These are phyloP conservation scores for Odontomyia ornata DNA, from an alignment of 2,888 invertebrate genomes.

Conservation along the genomic window DNA sequence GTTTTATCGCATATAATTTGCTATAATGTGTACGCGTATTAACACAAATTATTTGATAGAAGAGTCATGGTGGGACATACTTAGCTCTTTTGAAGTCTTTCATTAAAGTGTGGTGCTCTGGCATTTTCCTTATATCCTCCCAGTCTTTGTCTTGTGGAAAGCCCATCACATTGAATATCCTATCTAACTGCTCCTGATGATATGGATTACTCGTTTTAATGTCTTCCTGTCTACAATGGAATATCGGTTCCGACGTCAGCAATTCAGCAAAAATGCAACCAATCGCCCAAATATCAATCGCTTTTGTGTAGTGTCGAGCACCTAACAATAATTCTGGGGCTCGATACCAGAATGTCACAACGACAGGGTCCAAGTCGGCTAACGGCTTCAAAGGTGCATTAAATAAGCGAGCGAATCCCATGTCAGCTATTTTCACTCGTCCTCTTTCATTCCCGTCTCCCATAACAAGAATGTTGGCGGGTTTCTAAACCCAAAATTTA, in stretches of 20 bases:
- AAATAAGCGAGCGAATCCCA: slow-evolving; percentile 98
- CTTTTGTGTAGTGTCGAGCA: slow-evolving; percentile 97
- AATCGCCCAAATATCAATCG: slow-evolving; percentile 99
- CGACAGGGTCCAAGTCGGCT: slow-evolving; percentile 98
- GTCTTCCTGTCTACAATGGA: slow-evolving; percentile 99
- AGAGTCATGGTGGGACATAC: slow-evolving; percentile 64
- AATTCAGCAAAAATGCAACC: slow-evolving; percentile 99
- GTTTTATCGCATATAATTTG: neutral
- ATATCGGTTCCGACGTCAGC: slow-evolving; percentile 98
- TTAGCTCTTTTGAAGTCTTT: slow-evolving; percentile 96
- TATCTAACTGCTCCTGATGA: slow-evolving; percentile 97
- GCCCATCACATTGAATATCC: slow-evolving; percentile 99
- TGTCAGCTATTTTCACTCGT: slow-evolving; percentile 97
- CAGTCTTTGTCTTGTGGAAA: slow-evolving; percentile 97
- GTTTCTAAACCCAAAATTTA: slow-evolving; percentile 79
- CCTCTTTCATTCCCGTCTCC: slow-evolving; percentile 98
- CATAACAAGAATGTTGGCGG: slow-evolving; percentile 99
- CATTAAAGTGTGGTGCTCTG: slow-evolving; percentile 92
- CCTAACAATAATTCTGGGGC: slow-evolving; percentile 95
- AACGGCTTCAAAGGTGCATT: slow-evolving; percentile 97
- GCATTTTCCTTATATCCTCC: slow-evolving; percentile 99
- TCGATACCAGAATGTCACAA: slow-evolving; percentile 99
- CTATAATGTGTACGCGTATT: too few relatives aligned
- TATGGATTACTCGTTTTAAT: slow-evolving; percentile 99
- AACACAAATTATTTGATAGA: neutral